Evolutionary conservation across 1,140 invertebrate genomes (phyloP).

Genomic region (Branchinecta lindahli): DNA sequence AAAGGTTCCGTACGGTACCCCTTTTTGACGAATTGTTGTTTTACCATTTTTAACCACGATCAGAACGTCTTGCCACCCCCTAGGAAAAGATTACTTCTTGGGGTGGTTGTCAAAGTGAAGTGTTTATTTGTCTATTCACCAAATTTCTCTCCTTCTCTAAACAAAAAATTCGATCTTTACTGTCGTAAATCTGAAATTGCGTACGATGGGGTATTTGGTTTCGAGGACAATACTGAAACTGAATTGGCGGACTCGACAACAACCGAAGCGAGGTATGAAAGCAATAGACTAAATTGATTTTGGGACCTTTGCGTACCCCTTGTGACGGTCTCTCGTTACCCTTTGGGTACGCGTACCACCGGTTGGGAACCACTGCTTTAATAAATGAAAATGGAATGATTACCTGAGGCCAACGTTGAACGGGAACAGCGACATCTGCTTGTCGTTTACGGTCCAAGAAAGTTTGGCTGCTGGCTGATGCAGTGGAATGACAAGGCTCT

Average conservation of each 20-base stretch:
- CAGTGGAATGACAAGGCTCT: not conserved
- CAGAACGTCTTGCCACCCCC: too few relatives aligned
- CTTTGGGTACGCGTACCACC: not conserved
- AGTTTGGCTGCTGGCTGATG: not conserved
- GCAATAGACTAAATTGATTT: not conserved
- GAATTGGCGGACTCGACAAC: not conserved
- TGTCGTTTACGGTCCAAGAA: not conserved
- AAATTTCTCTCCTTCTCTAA: too few relatives aligned
- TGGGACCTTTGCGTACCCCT: not conserved
- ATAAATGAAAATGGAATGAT: not conserved
- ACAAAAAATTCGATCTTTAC: too few relatives aligned
- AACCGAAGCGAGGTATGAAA: not conserved
- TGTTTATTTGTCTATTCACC: too few relatives aligned
- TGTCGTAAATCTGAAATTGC: too few relatives aligned
- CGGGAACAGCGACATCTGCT: not conserved
- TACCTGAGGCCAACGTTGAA: constrained; percentile 8
- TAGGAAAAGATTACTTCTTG: too few relatives aligned
- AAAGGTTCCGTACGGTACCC: too few relatives aligned
- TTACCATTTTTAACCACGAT: too few relatives aligned
- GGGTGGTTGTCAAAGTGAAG: too few relatives aligned
- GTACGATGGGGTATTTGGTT: too few relatives aligned
- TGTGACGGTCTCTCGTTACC: not conserved
- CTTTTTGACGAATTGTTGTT: too few relatives aligned
- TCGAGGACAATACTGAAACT: not conserved
- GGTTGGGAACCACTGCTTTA: too few relatives aligned